phyloP scores from a whole-genome alignment of 64 coral and sea anemone species.

The Montipora cactus region DNA sequence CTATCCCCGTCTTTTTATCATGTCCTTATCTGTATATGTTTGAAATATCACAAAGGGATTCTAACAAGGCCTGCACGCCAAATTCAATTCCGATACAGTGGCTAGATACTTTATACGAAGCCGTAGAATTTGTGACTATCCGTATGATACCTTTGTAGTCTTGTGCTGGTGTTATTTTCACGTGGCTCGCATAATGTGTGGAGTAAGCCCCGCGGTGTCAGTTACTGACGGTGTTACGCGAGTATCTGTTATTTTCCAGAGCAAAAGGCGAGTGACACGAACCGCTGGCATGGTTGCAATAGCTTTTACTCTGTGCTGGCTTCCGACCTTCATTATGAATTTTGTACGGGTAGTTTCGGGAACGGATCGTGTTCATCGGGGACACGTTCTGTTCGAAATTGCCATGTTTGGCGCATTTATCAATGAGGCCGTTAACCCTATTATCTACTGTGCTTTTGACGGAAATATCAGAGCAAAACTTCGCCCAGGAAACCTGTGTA shows the following conservation, averaged over 20 bases:
- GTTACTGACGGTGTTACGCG: no score
- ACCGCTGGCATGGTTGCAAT: conserved; percentile 34
- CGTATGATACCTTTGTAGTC: conserved; percentile 6
- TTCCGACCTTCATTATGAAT: conserved; percentile 32
- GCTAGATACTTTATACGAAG: conserved; percentile 55
- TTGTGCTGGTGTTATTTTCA: conserved; percentile 16
- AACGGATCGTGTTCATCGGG: neutral
- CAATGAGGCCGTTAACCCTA: conserved; percentile 44
- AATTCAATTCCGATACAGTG: conserved; percentile 20
- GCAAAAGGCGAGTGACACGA: conserved; percentile 37
- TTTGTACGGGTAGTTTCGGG: conserved; percentile 3
- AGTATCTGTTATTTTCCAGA: neutral
- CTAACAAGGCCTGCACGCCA: conserved; percentile 1
- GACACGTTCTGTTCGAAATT: conserved; percentile 1
- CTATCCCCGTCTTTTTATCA: conserved; percentile 6
- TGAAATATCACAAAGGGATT: neutral
- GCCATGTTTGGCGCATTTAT: conserved; percentile 50
- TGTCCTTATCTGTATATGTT: conserved; percentile 58
- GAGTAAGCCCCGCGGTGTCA: neutral
- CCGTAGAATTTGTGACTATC: neutral
- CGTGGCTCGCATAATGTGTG: neutral
- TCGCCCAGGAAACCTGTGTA: neutral
- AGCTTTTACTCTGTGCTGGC: conserved; percentile 35
- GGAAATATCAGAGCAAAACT: conserved; percentile 28
- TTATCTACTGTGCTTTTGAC: conserved; percentile 58